A percentile compares a stretch with the other conserved stretches of the same genome.
Evolutionary conservation across 2,888 invertebrate genomes (phyloP).

Genomic region (Timandra comae): DNA sequence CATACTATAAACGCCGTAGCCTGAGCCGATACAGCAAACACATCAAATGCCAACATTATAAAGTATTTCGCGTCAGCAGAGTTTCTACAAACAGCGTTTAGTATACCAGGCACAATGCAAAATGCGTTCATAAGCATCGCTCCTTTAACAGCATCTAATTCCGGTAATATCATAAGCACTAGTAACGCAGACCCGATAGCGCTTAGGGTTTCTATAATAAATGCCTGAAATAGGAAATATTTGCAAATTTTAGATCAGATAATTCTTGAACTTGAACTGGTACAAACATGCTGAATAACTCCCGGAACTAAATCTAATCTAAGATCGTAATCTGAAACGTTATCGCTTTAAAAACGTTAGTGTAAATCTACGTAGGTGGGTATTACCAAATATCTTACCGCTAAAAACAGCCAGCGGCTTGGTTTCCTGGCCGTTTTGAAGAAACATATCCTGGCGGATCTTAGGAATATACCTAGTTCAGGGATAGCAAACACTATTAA

Average conservation of each 20-base stretch:
- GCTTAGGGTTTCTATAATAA: slow-evolving; percentile 86
- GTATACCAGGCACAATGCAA: slow-evolving; percentile 87
- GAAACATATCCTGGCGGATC: slow-evolving; percentile 82
- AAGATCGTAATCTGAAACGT: no score
- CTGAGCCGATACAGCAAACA: slow-evolving; percentile 80
- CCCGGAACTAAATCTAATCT: no score
- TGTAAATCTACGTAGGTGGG: no score
- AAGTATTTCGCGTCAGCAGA: slow-evolving; percentile 44
- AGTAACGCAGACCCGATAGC: slow-evolving; percentile 86
- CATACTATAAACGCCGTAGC: slow-evolving; percentile 81
- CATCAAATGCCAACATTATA: slow-evolving; percentile 69
- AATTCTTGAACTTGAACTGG: no score
- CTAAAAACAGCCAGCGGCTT: slow-evolving; percentile 66
- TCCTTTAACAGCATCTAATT: slow-evolving; percentile 87
- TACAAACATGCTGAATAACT: no score
- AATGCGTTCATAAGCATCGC: slow-evolving; percentile 90
- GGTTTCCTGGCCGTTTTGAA: slow-evolving; percentile 83
- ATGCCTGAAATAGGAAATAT: slow-evolving; percentile 66
- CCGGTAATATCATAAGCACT: slow-evolving; percentile 85
- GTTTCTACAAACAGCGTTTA: slow-evolving; percentile 76
- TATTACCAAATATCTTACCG: no score
- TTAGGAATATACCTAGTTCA: slow-evolving; percentile 83
- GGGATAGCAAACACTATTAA: slow-evolving; percentile 86
- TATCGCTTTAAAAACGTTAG: no score
- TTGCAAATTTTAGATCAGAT: no score